phyloP scores from a whole-genome alignment of 2,888 invertebrate species.

The Ceramica pisi region DNA sequence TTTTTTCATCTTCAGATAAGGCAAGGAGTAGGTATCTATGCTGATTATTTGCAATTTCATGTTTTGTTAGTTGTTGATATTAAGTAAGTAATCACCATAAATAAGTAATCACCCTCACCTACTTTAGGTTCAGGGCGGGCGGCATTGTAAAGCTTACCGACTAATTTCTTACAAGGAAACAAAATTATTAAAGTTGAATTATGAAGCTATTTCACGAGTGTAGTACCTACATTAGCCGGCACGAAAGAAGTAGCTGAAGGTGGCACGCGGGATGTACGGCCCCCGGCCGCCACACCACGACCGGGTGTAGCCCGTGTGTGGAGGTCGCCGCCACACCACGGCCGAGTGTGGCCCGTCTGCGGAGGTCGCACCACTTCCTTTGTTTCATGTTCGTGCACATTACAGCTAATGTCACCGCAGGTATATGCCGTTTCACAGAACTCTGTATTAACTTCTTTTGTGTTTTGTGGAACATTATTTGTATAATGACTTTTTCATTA shows the following conservation, averaged over 20 bases:
- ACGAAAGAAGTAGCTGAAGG: conserved; percentile 32
- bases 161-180: conserved; percentile 18
- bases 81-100: background rate
- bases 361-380: conserved; percentile 55
- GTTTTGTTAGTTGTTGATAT: background rate
- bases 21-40: too few species aligned
- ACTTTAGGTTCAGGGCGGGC: background rate
- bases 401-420: conserved; percentile 52
- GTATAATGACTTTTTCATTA: conserved; percentile 49
- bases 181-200: conserved; percentile 16
- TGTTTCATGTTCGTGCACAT: conserved; percentile 55
- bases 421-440: conserved; percentile 42
- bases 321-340: conserved; percentile 40
- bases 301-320: conserved; percentile 10
- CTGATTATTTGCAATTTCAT: background rate
- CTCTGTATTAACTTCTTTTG: conserved; percentile 49
- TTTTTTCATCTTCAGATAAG: background rate
- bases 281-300: conserved; percentile 1
- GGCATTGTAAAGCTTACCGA: background rate
- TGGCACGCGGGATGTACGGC: conserved; percentile 40
- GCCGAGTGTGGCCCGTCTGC: conserved; percentile 9
- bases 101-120: background rate
- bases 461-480: conserved; percentile 48
- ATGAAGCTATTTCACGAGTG: conserved; percentile 31
- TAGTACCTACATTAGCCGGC: conserved; percentile 18